Base-by-base conservation (phyloP, 2,888 invertebrate species). In the Euclidia mi region DNA sequence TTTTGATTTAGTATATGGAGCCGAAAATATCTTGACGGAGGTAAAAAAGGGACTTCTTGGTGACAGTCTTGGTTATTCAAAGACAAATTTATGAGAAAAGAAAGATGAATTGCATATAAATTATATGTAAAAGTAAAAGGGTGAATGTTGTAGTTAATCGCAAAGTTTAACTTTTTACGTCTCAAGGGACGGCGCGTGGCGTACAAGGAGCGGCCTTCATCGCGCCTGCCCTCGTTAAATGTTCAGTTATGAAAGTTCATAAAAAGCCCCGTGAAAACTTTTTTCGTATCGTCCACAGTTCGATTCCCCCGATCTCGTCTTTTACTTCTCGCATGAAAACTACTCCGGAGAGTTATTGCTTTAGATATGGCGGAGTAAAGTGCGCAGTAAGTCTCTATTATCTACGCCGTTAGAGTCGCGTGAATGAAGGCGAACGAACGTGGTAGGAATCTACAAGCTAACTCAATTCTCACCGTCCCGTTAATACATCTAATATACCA, bases 371-470 rank as follows among this genome's bases (percentile, higher is more conserved):
- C 68, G 82, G 76, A 89, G 90, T 92, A 91, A 92, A 94, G 91
- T 90, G 90, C 89, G 89, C 92, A 89, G 91, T 93, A 94, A 93
- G 91, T 93, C 92, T 92, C 91, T 90, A 93, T 93, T 93, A 93
- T 93, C 91, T 90, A 79, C 89, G 88, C 91, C 89, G 92, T 92
- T 92, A 93, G 89, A 92, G 89, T 91, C 90, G 89, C 89, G 90
- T 83, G 91, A 92, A 92, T 91, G 91, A 91, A 92, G 89, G 88
- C 88, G 87, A 83, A 83, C 82, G 91, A 78, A 92, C 92, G 92
- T 92, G 93, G 85, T 65, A 66, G 61, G 92, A 92, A 92, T 92
- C 81, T 87, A 87, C 84, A 90, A 90, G 82, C 83, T 84, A 84
- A 87, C 89, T 87, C 87, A 84, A 87, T 89, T 90, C 85, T 81